These are phyloP conservation scores for Vimba vimba DNA, from an alignment of 2,113 vertebrate species.

Conservation along the genomic window DNA sequence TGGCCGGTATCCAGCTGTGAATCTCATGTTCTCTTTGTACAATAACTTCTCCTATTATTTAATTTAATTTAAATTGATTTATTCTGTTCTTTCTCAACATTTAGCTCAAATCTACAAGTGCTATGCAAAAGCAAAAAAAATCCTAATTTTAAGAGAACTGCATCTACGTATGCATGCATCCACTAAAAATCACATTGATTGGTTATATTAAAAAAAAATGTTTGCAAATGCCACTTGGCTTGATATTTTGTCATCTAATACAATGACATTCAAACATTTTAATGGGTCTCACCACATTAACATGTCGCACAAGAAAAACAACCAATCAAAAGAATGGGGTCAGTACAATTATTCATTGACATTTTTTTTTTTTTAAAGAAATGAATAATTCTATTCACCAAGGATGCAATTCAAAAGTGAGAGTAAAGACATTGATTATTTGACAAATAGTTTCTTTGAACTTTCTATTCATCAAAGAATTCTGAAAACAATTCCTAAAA, in stretches of 20 bases:
- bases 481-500: no score
- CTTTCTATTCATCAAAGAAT: no score
- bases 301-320: not conserved
- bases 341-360: not conserved
- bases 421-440: no score
- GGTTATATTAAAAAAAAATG: not conserved
- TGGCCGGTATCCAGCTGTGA: not conserved
- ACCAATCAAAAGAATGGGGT: not conserved
- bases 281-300: not conserved
- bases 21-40: not conserved
- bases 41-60: not conserved
- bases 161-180: not conserved
- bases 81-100: not conserved
- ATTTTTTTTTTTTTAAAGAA: not conserved
- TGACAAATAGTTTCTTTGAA: no score
- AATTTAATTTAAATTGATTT: not conserved
- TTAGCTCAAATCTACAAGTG: not conserved
- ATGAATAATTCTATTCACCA: not conserved
- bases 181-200: not conserved
- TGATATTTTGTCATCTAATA: not conserved
- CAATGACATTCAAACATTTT: not conserved
- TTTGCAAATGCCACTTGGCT: not conserved
- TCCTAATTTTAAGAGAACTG: not conserved
- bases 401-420: not conserved
- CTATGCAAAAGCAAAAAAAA: not conserved